Percentiles rank a stretch among this genome's conserved stretches.
Conservation (phyloP, 1,140 invertebrate genomes). For the Brachionus rubens region DNA sequence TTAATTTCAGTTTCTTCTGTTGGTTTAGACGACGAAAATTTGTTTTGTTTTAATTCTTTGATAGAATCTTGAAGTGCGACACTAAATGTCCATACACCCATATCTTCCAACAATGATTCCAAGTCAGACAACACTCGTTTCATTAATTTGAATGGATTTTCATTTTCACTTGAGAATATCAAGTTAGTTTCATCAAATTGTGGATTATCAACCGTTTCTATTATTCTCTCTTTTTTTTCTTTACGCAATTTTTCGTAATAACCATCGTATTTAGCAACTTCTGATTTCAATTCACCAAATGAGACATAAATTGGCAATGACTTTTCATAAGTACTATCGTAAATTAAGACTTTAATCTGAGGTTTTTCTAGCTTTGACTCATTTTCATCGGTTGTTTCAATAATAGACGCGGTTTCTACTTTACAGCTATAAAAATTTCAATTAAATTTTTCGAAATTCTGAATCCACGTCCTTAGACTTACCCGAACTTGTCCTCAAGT, state of each 20-base stretch:
- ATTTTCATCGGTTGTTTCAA: too few relatives aligned
- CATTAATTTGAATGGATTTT: not conserved
- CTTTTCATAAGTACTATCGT: too few relatives aligned
- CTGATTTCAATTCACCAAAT: too few relatives aligned
- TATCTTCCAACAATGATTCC: not conserved
- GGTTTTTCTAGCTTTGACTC: too few relatives aligned
- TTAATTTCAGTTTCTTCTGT: not conserved
- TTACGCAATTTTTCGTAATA: not conserved
- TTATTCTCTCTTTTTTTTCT: not conserved
- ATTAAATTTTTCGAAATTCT: too few relatives aligned
- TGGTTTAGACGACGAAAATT: not conserved
- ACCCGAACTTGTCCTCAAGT: slow-evolving; percentile 29
- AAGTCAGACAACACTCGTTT: slow-evolving; percentile 1
- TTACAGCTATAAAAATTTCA: too few relatives aligned
- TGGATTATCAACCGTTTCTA: not conserved
- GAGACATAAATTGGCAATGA: too few relatives aligned
- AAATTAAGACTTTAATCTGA: too few relatives aligned
- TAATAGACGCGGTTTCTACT: too few relatives aligned
- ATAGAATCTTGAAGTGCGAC: not conserved
- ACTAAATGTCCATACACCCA: slow-evolving; percentile 2
- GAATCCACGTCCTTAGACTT: too few relatives aligned
- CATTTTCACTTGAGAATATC: slow-evolving; percentile 20
- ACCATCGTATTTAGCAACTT: too few relatives aligned
- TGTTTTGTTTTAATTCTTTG: not conserved
- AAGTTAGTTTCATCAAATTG: not conserved